Percentiles rank a stretch among this genome's conserved stretches.
Conservation (phyloP, 2,888 invertebrate genomes). For the Petrolisthes manimaculis region DNA sequence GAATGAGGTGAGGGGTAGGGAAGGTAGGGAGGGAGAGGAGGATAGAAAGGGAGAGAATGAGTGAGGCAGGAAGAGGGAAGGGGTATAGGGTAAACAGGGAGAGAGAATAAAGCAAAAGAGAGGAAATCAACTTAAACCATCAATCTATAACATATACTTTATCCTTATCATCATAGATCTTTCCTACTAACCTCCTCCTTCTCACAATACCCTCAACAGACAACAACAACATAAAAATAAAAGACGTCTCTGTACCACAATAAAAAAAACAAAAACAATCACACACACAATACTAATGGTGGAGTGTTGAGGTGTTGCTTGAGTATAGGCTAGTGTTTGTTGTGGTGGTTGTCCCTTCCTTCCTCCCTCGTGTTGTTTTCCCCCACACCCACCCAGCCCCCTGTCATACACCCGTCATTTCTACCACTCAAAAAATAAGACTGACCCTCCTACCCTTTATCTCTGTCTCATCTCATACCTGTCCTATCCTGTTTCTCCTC, state of each 20-base stretch:
- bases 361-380: not conserved
- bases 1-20: not conserved
- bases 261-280: too few relatives aligned
- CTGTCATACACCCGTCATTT: not conserved
- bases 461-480: not conserved
- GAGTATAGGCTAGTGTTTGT: too few relatives aligned
- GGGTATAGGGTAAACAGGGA: not conserved
- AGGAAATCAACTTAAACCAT: too few relatives aligned
- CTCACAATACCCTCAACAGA: too few relatives aligned
- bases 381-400: not conserved
- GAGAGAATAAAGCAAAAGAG: not conserved
- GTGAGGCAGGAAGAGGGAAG: not conserved
- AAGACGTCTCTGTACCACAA: too few relatives aligned
- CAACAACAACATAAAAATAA: too few relatives aligned
- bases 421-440: too few relatives aligned
- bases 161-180: too few relatives aligned
- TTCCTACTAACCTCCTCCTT: too few relatives aligned
- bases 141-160: too few relatives aligned
- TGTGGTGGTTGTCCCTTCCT: not conserved
- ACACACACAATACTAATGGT: too few relatives aligned
- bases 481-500: not conserved
- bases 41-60: not conserved
- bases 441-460: not conserved
- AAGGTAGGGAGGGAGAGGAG: not conserved
- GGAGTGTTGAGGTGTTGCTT: too few relatives aligned